Conservation (phyloP, 1,140 invertebrate genomes). For the Drosophila kurseongensis region DNA sequence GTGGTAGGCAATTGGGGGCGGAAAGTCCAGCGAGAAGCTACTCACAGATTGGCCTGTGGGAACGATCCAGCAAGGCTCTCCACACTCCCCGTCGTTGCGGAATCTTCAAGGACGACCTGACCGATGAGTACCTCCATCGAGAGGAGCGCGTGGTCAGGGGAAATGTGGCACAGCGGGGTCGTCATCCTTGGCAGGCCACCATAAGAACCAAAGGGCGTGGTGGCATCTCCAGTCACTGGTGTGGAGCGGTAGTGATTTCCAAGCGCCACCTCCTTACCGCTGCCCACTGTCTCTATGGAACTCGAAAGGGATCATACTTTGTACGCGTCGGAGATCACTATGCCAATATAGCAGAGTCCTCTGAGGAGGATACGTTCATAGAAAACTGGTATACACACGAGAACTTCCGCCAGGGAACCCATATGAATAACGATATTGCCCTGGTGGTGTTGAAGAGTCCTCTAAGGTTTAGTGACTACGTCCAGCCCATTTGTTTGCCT, state of each 20-base stretch:
- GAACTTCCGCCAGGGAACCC: slow-evolving; percentile 87
- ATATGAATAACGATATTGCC: slow-evolving; percentile 91
- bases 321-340: slow-evolving; percentile 90
- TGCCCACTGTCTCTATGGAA: slow-evolving; percentile 91
- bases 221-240: slow-evolving; percentile 88
- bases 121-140: slow-evolving; percentile 74
- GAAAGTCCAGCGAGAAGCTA: not conserved
- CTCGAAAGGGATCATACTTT: slow-evolving; percentile 88
- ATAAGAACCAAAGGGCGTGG: slow-evolving; percentile 87
- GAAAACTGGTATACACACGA: slow-evolving; percentile 89
- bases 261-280: slow-evolving; percentile 90
- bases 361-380: slow-evolving; percentile 88
- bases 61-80: slow-evolving; percentile 67
- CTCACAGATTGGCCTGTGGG: slow-evolving; percentile 70
- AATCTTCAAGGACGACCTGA: slow-evolving; percentile 64
- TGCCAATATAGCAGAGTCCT: slow-evolving; percentile 88
- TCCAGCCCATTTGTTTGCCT: slow-evolving; percentile 92
- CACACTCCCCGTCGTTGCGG: slow-evolving; percentile 70
- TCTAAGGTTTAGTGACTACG: slow-evolving; percentile 88
- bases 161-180: slow-evolving; percentile 86
- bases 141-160: slow-evolving; percentile 87
- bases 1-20: not conserved
- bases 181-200: slow-evolving; percentile 94
- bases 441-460: slow-evolving; percentile 88
- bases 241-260: slow-evolving; percentile 90